Evolutionary conservation across 2,113 vertebrate genomes (phyloP), one percentile per base, ranked within the genome.

Genomic region (Hippopotamus amphibius): DNA sequence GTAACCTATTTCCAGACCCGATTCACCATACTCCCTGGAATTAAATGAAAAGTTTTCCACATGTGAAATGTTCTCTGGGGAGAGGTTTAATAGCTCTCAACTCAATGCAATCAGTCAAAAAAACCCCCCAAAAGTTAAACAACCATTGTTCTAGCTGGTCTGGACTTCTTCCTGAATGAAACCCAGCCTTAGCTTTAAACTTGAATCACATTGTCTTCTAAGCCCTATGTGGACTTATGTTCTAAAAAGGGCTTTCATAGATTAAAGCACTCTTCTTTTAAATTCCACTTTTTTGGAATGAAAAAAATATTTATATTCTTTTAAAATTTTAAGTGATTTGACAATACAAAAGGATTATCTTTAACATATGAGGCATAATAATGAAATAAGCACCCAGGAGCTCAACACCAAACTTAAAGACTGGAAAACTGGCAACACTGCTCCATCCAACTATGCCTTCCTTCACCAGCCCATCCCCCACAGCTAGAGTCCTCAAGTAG

Each of bases 211-310:
- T 0, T 28, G 22, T 85, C 55, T 46, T 68, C 46, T 59, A 84
- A 66, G 68, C 63, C 21, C 48, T 48, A 76, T 19, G 17, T 0
- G 11, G 63, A 66, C 22, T 65, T 41, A 21, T 53, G 12, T 77
- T 77, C 30, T 77, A 61, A 87, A 79, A 89, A 92, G 82, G 55
- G n/a, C 43, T 79, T 82, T 86, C 69, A 68, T 6, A 82, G 30
- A 72, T 80, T 76, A 91, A 80, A 93, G 19, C 2, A 41, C 24
- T 57, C 8, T 24, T 71, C 13, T 82, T 90, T 68, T 53, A 95
- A 90, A 90, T 69, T 68, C 5, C 4, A 68, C 37, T 69, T 43
- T 46, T 46, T 41, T 59, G 74, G 9, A 19, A 28, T 37, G 61
- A 53, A 93, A 86, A 86, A 37, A 91, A 55, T 9, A 43, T 26